Evolutionary conservation across 2,113 vertebrate species (phyloP).

Genomic region (Osmerus mordax): DNA sequence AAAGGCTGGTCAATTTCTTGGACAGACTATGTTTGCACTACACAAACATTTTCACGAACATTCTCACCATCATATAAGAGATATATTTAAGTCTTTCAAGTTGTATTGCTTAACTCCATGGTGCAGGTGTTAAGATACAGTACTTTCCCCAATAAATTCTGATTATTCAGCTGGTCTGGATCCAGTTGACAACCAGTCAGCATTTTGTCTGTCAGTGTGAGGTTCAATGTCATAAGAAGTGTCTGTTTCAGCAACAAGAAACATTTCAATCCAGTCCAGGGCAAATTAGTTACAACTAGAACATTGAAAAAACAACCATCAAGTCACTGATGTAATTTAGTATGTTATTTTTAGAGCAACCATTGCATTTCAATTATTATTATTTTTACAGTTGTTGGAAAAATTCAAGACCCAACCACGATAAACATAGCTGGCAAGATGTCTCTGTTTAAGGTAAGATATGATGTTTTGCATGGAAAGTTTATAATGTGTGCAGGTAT

Average conservation of each 20-base stretch:
- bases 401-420: slow-evolving; percentile 46
- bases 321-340: neutral
- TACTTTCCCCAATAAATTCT: neutral
- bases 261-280: no score
- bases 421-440: slow-evolving; percentile 45
- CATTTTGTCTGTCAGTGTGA: slow-evolving; percentile 2
- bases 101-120: neutral
- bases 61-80: no score
- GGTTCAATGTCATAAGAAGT: neutral
- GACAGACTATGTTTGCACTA: slow-evolving; percentile 22
- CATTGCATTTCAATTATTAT: neutral
- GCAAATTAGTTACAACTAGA: no score
- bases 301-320: neutral
- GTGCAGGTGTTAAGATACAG: slow-evolving; percentile 9
- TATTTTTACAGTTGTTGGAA: slow-evolving; percentile 44
- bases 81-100: no score
- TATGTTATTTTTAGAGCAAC: neutral
- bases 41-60: slow-evolving; percentile 21
- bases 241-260: no score
- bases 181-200: no score
- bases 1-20: neutral
- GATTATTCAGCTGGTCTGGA: neutral
- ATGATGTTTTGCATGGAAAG: neutral
- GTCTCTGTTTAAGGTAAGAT: slow-evolving; percentile 64
- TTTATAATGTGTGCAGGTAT: slow-evolving; percentile 2